Conservation (phyloP, 1,140 invertebrate genomes). For the Steinernema khuongi region DNA sequence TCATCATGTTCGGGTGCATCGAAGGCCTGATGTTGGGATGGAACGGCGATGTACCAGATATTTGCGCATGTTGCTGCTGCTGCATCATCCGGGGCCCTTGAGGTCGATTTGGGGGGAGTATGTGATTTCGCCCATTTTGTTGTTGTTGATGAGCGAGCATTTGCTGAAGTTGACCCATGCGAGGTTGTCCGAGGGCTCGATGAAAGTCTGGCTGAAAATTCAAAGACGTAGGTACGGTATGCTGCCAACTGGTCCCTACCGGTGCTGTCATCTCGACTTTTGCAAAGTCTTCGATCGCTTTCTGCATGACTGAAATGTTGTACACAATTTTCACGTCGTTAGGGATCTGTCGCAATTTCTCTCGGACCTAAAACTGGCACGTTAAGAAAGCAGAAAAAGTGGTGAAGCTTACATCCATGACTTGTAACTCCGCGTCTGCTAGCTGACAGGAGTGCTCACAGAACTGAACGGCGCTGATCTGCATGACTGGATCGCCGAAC, state of each 20-base stretch:
- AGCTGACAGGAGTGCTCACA: not conserved
- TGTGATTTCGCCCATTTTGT: no score
- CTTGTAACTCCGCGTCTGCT: not conserved
- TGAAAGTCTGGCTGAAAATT: not conserved
- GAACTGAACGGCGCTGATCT: not conserved
- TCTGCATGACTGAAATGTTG: not conserved
- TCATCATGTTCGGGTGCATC: constrained; percentile 7
- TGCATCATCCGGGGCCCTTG: no score
- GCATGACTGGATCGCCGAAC: not conserved
- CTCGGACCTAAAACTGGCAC: no score
- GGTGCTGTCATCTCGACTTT: not conserved
- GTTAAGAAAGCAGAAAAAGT: not conserved
- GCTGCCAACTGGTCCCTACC: not conserved
- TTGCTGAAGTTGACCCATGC: no score
- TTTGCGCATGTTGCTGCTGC: no score
- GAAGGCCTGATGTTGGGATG: not conserved
- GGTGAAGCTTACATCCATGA: not conserved
- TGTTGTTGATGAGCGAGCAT: no score
- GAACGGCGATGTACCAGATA: no score
- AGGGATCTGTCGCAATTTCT: not conserved
- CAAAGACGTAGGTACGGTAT: not conserved
- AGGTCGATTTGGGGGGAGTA: no score
- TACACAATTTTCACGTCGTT: not conserved
- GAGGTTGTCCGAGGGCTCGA: not conserved
- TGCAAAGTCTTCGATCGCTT: not conserved